A percentile compares a stretch with the other conserved stretches of the same genome.
Conservation (phyloP, 2,888 invertebrate genomes). For the Noctuana brunneofusca region DNA sequence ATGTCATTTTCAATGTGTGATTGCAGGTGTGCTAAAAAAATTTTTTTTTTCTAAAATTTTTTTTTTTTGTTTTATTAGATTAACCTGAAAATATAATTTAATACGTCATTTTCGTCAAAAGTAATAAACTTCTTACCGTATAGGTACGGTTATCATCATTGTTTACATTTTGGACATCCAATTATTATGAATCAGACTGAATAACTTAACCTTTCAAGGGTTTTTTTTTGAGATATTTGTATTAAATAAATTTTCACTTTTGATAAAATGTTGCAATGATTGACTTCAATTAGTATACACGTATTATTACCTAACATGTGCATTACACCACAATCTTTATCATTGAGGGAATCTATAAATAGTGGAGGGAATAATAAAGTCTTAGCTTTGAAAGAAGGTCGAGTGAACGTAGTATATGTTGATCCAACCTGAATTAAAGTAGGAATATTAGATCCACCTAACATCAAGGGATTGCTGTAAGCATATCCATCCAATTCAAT, state of each 20-base stretch:
- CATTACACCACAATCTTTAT: constrained; percentile 46
- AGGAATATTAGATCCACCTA: constrained; percentile 37
- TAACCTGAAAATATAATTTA: no score
- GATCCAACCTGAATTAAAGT: constrained; percentile 29
- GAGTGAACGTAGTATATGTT: constrained; percentile 10
- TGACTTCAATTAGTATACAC: background rate
- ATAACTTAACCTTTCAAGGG: no score
- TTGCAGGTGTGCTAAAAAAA: no score
- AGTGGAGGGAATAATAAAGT: no score
- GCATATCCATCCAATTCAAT: constrained; percentile 72
- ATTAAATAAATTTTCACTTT: background rate
- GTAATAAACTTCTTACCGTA: no score
- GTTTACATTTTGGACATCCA: no score
- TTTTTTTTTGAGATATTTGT: background rate
- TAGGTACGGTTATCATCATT: no score
- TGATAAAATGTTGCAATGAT: background rate
- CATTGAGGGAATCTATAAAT: constrained; percentile 52
- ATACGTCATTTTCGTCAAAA: no score
- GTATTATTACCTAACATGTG: constrained; percentile 37
- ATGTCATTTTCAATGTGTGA: no score
- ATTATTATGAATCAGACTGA: no score
- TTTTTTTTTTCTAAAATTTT: no score
- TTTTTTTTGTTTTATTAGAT: no score
- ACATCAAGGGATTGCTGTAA: constrained; percentile 50
- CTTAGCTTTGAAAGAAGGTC: constrained; percentile 24